Conservation (phyloP, 2,888 invertebrate species). For the Seira musarum region DNA sequence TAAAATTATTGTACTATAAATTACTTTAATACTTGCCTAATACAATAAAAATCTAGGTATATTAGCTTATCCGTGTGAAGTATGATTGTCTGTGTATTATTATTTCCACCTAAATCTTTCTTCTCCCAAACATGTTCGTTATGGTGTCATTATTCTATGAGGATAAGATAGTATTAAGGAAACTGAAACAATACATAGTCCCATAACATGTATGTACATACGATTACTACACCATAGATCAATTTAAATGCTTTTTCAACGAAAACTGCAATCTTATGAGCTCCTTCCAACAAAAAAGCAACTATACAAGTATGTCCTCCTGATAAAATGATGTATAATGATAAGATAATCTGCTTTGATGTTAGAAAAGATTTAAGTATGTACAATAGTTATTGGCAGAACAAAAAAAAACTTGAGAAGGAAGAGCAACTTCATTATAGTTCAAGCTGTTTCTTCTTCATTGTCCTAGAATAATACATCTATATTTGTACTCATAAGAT, state of each 20-base stretch:
- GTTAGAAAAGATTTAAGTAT: background rate
- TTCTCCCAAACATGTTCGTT: background rate
- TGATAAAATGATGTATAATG: conserved; percentile 10
- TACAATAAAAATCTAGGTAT: background rate
- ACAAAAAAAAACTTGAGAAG: background rate
- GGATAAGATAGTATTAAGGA: conserved; percentile 1
- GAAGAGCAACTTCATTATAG: background rate
- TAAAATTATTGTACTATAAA: conserved; percentile 46
- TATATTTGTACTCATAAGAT: background rate
- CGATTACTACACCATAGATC: background rate
- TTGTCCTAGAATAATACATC: no score
- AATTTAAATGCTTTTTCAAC: background rate
- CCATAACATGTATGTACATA: background rate
- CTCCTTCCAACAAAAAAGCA: conserved; percentile 29
- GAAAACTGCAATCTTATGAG: conserved; percentile 3
- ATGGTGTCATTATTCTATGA: conserved; percentile 8
- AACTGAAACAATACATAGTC: background rate
- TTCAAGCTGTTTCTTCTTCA: no score
- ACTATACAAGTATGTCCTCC: background rate
- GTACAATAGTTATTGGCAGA: background rate
- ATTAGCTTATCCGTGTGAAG: conserved; percentile 4
- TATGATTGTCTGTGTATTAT: conserved; percentile 3
- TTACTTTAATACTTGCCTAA: conserved; percentile 48
- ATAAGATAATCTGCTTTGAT: conserved; percentile 2
- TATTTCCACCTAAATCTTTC: background rate